Percentiles rank a stretch among this genome's conserved stretches.
Conservation (phyloP, 2,113 vertebrate genomes). For the Petaurus breviceps region DNA sequence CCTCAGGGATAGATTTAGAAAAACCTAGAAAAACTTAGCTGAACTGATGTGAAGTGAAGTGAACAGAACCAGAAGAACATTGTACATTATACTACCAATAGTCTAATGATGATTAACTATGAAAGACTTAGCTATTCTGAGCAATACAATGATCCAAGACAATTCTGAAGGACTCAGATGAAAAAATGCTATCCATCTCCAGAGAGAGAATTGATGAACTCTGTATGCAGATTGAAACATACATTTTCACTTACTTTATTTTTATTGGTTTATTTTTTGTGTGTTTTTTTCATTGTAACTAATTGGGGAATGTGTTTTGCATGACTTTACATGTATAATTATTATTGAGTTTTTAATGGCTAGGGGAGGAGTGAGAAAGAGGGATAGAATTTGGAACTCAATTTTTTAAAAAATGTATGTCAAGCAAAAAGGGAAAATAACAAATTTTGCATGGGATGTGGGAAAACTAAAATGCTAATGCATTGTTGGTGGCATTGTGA, state of each 20-base stretch:
- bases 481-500: no score
- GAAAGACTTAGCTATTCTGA: neutral
- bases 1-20: neutral
- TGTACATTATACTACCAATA: neutral
- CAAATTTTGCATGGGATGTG: no score
- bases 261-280: neutral
- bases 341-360: neutral
- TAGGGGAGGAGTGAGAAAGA: neutral
- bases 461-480: no score
- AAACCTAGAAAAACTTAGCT: neutral
- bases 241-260: neutral
- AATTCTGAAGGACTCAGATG: neutral
- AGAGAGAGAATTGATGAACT: neutral
- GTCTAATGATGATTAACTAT: neutral
- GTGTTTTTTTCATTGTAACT: neutral
- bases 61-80: neutral
- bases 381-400: neutral
- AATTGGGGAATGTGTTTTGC: neutral
- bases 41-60: neutral
- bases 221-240: neutral
- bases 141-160: neutral
- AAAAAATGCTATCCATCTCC: neutral
- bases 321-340: neutral
- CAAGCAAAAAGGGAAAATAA: neutral
- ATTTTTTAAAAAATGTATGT: neutral